Evolutionary conservation across 2,888 invertebrate genomes (phyloP).

Genomic region (Eustalomyia histrio): DNA sequence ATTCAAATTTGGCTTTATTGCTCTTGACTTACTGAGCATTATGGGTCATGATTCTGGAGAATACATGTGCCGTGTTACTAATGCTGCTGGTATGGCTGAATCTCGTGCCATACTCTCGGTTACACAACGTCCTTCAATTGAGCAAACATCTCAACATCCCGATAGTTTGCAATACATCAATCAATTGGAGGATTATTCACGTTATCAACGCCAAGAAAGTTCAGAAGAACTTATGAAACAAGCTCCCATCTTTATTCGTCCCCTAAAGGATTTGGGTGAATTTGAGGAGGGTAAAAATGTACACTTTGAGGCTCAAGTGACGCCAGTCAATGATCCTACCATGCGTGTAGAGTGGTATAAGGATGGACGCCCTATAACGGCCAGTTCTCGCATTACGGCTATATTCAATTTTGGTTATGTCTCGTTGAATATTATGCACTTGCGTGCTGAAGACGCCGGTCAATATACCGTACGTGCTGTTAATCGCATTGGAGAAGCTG

Average conservation of each 20-base stretch:
- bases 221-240: conserved; percentile 90
- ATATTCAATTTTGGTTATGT: conserved; percentile 99
- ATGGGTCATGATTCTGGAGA: conserved; percentile 93
- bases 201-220: conserved; percentile 91
- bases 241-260: conserved; percentile 92
- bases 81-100: conserved; percentile 92
- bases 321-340: conserved; percentile 94
- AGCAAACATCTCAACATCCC: conserved; percentile 93
- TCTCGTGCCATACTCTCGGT: conserved; percentile 91
- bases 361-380: conserved; percentile 96
- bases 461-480: conserved; percentile 95
- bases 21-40: conserved; percentile 93
- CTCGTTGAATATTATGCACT: conserved; percentile 98
- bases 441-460: conserved; percentile 98
- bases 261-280: conserved; percentile 91
- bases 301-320: conserved; percentile 95
- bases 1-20: conserved; percentile 98
- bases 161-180: conserved; percentile 94
- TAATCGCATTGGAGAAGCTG: conserved; percentile 93
- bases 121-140: conserved; percentile 89
- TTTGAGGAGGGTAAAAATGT: conserved; percentile 94
- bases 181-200: conserved; percentile 93
- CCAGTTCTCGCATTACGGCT: conserved; percentile 97
- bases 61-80: conserved; percentile 92
- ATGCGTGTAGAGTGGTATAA: conserved; percentile 98